Percentiles rank a stretch among this genome's conserved stretches.
These are phyloP conservation scores for Latrodectus hesperus DNA, from an alignment of 2,888 invertebrate species.

Conservation along the genomic window DNA sequence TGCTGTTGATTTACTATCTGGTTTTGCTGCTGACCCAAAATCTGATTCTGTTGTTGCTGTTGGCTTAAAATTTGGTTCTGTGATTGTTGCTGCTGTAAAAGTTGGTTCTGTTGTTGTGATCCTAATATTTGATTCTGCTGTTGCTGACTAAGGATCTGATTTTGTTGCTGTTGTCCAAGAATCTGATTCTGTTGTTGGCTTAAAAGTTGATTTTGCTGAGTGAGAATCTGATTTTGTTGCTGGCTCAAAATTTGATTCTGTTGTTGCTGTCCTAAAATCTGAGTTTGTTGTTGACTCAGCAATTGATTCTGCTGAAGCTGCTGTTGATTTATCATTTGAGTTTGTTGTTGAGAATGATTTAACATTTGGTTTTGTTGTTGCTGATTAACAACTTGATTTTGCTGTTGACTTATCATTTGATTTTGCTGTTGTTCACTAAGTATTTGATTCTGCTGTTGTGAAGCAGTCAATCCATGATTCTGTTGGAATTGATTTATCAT, in stretches of 20 bases:
- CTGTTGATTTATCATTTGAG: neutral
- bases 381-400: neutral
- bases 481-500: neutral
- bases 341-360: constrained; percentile 17
- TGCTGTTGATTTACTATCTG: constrained; percentile 70
- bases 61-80: constrained; percentile 70
- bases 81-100: constrained; percentile 11
- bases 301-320: constrained; percentile 36
- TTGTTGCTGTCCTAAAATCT: constrained; percentile 50
- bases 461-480: too few relatives aligned
- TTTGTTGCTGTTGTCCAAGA: constrained; percentile 5
- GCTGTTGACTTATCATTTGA: neutral
- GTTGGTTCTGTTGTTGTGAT: constrained; percentile 7
- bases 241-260: constrained; percentile 47
- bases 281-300: neutral
- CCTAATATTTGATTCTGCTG: constrained; percentile 68
- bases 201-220: constrained; percentile 33
- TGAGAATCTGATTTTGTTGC: constrained; percentile 71
- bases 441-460: neutral
- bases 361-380: constrained; percentile 2
- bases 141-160: neutral
- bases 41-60: constrained; percentile 69
- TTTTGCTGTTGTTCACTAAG: neutral
- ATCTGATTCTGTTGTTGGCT: constrained; percentile 2
- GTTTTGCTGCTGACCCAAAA: constrained; percentile 58